Conservation (phyloP, 2,888 invertebrate genomes). For the Eristalinus aeneus region DNA sequence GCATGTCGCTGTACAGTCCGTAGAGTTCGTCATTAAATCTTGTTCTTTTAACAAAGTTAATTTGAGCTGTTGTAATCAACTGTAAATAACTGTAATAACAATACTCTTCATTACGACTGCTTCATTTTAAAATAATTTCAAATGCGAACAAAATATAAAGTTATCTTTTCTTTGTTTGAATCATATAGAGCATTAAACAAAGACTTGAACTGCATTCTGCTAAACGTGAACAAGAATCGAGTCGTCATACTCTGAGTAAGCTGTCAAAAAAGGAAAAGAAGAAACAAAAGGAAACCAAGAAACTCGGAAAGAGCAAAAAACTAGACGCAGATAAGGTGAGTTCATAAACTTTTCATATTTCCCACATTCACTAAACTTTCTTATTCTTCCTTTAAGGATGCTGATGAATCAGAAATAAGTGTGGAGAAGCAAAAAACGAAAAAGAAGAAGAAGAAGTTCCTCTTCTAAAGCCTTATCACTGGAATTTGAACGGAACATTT, state of each 20-base stretch:
- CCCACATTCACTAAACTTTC: slow-evolving; percentile 5
- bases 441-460: slow-evolving; percentile 78
- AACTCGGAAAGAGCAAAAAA: slow-evolving; percentile 82
- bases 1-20: too few species aligned
- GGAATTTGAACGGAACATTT: slow-evolving; percentile 39
- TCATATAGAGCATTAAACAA: slow-evolving; percentile 77
- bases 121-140: too few species aligned
- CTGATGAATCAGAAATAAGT: slow-evolving; percentile 77
- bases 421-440: slow-evolving; percentile 75
- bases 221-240: slow-evolving; percentile 81
- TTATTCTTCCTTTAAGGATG: slow-evolving; percentile 72
- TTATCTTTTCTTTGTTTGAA: slow-evolving; percentile 24
- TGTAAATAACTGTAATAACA: too few species aligned
- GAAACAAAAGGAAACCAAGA: slow-evolving; percentile 82
- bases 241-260: slow-evolving; percentile 77
- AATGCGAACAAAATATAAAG: background rate
- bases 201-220: slow-evolving; percentile 79
- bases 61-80: too few species aligned
- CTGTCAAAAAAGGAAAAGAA: slow-evolving; percentile 81
- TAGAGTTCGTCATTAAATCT: too few species aligned
- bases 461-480: slow-evolving; percentile 73
- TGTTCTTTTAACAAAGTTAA: too few species aligned
- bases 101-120: too few species aligned
- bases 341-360: background rate
- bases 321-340: slow-evolving; percentile 83